Conservation (phyloP, 2,113 vertebrate species). For the Perca flavescens region DNA sequence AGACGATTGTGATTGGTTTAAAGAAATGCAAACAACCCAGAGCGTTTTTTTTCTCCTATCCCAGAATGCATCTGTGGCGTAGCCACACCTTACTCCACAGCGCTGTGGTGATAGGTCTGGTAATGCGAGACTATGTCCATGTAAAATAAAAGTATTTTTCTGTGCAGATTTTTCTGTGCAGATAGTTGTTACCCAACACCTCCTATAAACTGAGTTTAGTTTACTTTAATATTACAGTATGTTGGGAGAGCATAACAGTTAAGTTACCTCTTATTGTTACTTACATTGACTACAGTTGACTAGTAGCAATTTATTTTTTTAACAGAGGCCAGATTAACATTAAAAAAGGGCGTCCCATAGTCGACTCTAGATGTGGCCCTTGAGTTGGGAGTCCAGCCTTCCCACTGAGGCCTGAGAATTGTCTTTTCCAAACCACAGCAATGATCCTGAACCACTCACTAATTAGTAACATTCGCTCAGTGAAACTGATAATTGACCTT, state of each 20-base stretch:
- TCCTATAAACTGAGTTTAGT: background rate
- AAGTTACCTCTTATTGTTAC: too few species aligned
- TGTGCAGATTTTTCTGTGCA: background rate
- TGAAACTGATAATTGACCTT: background rate
- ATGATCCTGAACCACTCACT: background rate
- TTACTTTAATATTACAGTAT: background rate
- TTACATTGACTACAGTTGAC: background rate
- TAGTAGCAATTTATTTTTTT: background rate
- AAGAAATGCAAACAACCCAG: too few species aligned
- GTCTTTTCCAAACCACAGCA: background rate
- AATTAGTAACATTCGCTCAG: slow-evolving; percentile 9
- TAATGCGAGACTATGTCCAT: too few species aligned
- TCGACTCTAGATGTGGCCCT: background rate
- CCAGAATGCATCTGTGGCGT: too few species aligned
- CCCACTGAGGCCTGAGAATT: background rate
- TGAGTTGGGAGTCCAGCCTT: background rate
- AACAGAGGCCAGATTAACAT: background rate
- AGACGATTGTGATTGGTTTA: too few species aligned
- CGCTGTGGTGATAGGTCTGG: too few species aligned
- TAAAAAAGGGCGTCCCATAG: background rate
- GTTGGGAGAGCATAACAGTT: background rate
- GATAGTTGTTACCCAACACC: background rate
- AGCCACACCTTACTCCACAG: too few species aligned
- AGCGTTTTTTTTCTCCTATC: too few species aligned
- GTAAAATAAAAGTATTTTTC: background rate